Conservation (phyloP, 2,797 vertebrate species). For the Pygocentrus nattereri region DNA sequence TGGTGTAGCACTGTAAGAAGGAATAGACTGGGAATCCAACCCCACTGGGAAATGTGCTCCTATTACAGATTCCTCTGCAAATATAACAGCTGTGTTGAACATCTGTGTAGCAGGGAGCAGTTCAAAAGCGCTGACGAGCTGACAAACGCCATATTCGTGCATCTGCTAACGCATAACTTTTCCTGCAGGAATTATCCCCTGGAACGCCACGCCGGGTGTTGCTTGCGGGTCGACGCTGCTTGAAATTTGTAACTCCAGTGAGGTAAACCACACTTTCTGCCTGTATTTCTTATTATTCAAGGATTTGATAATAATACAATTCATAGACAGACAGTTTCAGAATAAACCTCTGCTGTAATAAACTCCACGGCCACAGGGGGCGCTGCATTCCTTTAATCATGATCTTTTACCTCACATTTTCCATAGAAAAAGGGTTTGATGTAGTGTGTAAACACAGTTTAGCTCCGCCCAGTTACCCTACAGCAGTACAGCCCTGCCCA, state of each 20-base stretch:
- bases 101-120: not conserved
- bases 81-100: not conserved
- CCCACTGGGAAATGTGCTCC: not conserved
- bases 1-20: too few relatives aligned
- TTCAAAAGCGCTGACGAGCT: not conserved
- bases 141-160: not conserved
- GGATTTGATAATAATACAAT: not conserved
- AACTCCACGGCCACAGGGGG: too few relatives aligned
- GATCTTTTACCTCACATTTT: too few relatives aligned
- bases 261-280: conserved; percentile 76
- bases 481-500: too few relatives aligned
- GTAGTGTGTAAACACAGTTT: too few relatives aligned
- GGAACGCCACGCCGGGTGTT: conserved; percentile 93
- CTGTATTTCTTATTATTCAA: too few relatives aligned
- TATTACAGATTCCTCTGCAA: not conserved
- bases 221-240: conserved; percentile 89
- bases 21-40: too few relatives aligned
- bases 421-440: too few relatives aligned
- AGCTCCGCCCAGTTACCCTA: too few relatives aligned
- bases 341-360: too few relatives aligned
- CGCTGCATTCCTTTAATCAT: too few relatives aligned
- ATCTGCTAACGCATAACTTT: not conserved
- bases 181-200: conserved; percentile 91
- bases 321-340: too few relatives aligned
- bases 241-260: conserved; percentile 91